Percentiles rank a stretch among this genome's conserved stretches.
Evolutionary conservation across 1,140 invertebrate genomes (phyloP).

Genomic region (Euura saliciscinereae): DNA sequence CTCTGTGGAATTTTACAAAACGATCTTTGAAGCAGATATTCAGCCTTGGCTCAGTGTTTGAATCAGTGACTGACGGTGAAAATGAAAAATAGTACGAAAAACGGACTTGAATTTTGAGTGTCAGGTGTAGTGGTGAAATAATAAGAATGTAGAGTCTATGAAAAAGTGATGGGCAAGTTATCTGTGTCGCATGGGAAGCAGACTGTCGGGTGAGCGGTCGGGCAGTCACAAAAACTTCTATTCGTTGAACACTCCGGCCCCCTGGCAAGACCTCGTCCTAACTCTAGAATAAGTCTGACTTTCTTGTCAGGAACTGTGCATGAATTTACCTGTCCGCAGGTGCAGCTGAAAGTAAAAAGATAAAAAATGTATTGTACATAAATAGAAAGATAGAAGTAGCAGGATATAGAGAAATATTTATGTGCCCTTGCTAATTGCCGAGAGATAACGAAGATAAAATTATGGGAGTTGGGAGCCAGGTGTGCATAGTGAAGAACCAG

Average conservation of each 20-base stretch:
- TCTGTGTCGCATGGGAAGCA: slow-evolving; percentile 15
- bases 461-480: neutral
- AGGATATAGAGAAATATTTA: too few species aligned
- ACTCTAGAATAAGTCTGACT: slow-evolving; percentile 33
- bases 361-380: slow-evolving; percentile 14
- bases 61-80: too few species aligned
- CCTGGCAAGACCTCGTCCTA: slow-evolving; percentile 20
- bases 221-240: slow-evolving; percentile 14
- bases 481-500: too few species aligned
- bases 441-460: too few species aligned
- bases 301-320: slow-evolving; percentile 31
- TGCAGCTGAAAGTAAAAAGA: slow-evolving; percentile 39
- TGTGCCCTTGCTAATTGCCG: too few species aligned
- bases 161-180: slow-evolving; percentile 13
- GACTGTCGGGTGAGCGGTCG: slow-evolving; percentile 10
- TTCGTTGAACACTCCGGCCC: slow-evolving; percentile 9
- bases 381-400: neutral
- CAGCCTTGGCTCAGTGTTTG: too few species aligned
- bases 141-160: neutral
- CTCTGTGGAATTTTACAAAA: too few species aligned
- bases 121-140: neutral
- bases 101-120: too few species aligned
- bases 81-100: too few species aligned
- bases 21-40: too few species aligned
- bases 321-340: slow-evolving; percentile 45